phyloP scores from a whole-genome alignment of 2,797 vertebrate species.

The Danio choprae region DNA sequence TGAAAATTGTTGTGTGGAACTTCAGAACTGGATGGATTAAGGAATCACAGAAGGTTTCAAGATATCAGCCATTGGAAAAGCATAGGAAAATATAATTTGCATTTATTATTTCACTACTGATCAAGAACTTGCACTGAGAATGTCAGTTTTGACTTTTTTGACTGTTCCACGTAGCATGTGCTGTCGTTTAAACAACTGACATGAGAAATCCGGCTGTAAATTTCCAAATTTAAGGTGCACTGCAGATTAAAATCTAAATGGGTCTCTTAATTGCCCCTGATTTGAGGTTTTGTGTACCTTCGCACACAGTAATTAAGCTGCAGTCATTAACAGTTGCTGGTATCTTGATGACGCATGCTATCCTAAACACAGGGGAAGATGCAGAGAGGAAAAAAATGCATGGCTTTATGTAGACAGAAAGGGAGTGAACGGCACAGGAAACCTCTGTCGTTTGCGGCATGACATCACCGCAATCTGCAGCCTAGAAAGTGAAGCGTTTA shows the following conservation, averaged over 20 bases:
- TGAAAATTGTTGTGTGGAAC: background rate
- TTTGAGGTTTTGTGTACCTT: slow-evolving; percentile 20
- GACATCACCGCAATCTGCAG: slow-evolving; percentile 11
- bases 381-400: background rate
- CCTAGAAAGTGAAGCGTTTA: background rate
- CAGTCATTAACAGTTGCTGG: slow-evolving; percentile 19
- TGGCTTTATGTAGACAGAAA: slow-evolving; percentile 5
- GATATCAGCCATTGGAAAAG: background rate
- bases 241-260: slow-evolving; percentile 13
- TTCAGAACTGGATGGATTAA: background rate
- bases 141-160: background rate
- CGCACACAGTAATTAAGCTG: slow-evolving; percentile 2
- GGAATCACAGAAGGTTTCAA: background rate
- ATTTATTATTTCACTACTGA: too few species aligned
- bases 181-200: slow-evolving; percentile 2
- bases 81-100: too few species aligned
- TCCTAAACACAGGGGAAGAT: slow-evolving; percentile 19
- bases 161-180: background rate
- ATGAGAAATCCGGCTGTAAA: slow-evolving; percentile 1
- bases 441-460: slow-evolving; percentile 6
- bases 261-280: slow-evolving; percentile 14
- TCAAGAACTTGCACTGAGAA: background rate
- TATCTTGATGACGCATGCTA: background rate
- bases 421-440: slow-evolving; percentile 7
- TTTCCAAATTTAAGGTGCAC: slow-evolving; percentile 11